Evolutionary conservation across 2,888 invertebrate genomes (phyloP), one percentile per base, ranked within the genome.

Genomic region (Lissonota sp.): DNA sequence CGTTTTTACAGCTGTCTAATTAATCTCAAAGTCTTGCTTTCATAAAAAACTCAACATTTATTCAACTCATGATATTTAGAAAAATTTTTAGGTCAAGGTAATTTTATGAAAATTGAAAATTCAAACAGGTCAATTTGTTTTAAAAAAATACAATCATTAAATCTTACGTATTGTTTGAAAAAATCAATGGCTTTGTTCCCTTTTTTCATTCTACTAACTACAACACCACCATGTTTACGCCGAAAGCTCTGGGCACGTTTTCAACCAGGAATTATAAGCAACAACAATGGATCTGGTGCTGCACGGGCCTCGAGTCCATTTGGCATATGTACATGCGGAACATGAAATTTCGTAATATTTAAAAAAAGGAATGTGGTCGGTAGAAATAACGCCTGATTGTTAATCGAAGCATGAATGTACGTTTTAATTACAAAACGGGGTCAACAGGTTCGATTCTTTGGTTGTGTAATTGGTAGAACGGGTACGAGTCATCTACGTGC

Each of bases 371-470:
- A 39, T n/a, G n/a, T n/a, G 55, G 7, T 39, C 44, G 60, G 42
- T 14, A 58, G 42, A 37, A 12, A 6, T 10, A 26, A 16, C 58
- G 6, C 49, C 40, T 69, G 63, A 67, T 77, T 80, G 77, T 80
- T 77, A 64, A 77, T 72, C 44, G 69, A 51, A 64, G 64, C 73
- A 12, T 14, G 62, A 73, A 73, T 73, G 69, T 73, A 60, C 63
- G 46, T 55, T 62, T 69, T 73, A 80, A 80, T 80, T 80, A 73
- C 73, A 73, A 42, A 80, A 80, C 55, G 73, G 46, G 80, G 80
- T 80, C 80, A 80, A 58, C 73, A 12, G 49, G 73, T 80, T 80
- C 51, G 51, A 40, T 76, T 80, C 66, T 72, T 73, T 53, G 37
- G 44, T 51, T 60, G 55, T 76, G 67, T 37, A 55, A 71, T 66